A percentile compares a stretch with the other conserved stretches of the same genome.
phyloP scores from a whole-genome alignment of 1,140 invertebrate species.

The Pachyrhynchus sulphureomaculatus region DNA sequence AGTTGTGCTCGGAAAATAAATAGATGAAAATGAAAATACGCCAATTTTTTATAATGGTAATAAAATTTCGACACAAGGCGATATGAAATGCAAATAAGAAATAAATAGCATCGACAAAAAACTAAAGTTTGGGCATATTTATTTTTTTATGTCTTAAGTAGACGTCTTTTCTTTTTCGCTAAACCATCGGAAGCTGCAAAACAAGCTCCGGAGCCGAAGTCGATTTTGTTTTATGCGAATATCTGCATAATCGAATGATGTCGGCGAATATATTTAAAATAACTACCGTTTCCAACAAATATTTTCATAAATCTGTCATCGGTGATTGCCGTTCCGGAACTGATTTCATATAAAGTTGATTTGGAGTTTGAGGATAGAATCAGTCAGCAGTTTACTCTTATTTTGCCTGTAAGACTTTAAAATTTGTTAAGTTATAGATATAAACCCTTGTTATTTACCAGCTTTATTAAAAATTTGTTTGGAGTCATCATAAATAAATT shows the following conservation, averaged over 20 bases:
- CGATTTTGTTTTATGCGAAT: conserved; percentile 43
- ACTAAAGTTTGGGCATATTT: conserved; percentile 6
- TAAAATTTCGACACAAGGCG: conserved; percentile 10
- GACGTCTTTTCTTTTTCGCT: conserved; percentile 21
- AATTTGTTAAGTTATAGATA: background rate
- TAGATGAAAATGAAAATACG: no score
- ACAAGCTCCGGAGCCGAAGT: conserved; percentile 22
- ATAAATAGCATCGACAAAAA: conserved; percentile 21
- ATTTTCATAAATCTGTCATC: conserved; percentile 54
- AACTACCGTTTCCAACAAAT: conserved; percentile 52
- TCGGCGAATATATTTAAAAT: conserved; percentile 52
- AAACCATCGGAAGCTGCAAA: conserved; percentile 30
- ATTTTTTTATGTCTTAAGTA: conserved; percentile 24
- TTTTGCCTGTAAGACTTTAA: background rate
- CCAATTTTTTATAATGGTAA: conserved; percentile 12
- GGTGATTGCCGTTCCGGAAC: conserved; percentile 49
- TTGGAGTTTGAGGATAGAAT: background rate
- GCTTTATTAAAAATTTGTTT: no score
- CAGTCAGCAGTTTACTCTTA: background rate
- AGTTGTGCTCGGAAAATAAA: no score
- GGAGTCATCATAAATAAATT: no score
- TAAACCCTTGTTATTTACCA: no score
- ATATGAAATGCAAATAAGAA: conserved; percentile 15
- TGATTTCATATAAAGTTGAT: conserved; percentile 41
- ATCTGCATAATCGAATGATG: conserved; percentile 53